A percentile compares a stretch with the other conserved stretches of the same genome.
These are phyloP conservation scores for Spodoptera littoralis DNA, from an alignment of 2,888 invertebrate genomes.

Conservation along the genomic window DNA sequence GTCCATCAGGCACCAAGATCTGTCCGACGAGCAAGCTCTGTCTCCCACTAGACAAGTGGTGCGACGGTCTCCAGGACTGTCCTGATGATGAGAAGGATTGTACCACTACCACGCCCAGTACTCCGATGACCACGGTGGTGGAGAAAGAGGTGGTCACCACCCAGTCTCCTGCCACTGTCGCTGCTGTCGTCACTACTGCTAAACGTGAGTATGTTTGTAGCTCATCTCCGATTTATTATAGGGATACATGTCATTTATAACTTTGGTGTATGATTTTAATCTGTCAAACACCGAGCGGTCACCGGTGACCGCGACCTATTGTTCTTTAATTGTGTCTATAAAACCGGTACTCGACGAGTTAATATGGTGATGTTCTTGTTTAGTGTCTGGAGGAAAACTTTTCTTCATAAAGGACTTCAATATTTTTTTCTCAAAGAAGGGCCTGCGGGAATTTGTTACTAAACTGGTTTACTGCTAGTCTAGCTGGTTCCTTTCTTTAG, in stretches of 20 bases:
- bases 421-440: too few relatives aligned
- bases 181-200: constrained; percentile 54
- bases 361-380: too few relatives aligned
- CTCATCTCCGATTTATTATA: too few relatives aligned
- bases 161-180: constrained; percentile 61
- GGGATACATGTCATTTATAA: too few relatives aligned
- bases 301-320: too few relatives aligned
- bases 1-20: constrained; percentile 90
- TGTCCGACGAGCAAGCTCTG: constrained; percentile 94
- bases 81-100: constrained; percentile 94
- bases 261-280: too few relatives aligned
- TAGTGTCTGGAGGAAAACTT: too few relatives aligned
- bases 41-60: constrained; percentile 92
- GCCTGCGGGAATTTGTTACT: background rate
- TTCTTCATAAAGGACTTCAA: background rate
- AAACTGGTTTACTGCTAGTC: too few relatives aligned
- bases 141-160: constrained; percentile 65
- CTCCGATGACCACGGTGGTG: constrained; percentile 60
- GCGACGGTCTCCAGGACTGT: constrained; percentile 94
- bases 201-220: constrained; percentile 66
- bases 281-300: too few relatives aligned
- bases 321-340: too few relatives aligned
- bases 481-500: too few relatives aligned
- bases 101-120: constrained; percentile 58
- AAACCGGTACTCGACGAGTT: too few relatives aligned